Evolutionary conservation across 2,888 invertebrate species (phyloP), one percentile per base, ranked within the genome.

Genomic region (Sisyra terminalis): DNA sequence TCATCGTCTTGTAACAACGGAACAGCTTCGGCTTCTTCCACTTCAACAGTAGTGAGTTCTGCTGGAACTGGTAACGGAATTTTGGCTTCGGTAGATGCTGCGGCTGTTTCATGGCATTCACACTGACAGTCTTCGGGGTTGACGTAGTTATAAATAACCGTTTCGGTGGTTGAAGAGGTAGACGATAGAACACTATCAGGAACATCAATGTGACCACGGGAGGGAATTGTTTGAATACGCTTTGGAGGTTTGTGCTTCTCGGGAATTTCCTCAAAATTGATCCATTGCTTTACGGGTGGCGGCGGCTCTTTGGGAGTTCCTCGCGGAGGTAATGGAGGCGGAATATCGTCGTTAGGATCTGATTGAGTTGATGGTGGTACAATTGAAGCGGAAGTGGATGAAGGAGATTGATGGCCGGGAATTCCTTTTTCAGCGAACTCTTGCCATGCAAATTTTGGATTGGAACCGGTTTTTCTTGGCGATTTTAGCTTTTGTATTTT

Each of bases 111-210:
- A 63, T 87, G 87, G 56, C 87, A 87, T 63, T 87, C 86, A 64
- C 87, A 87, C 57, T 82, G 80, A 56, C 87, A 87, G 54, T 85
- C 84, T 57, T 86, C 86, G 4, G 87, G 86, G 60, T 85, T 84
- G 43, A 86, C 87, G 61, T 86, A 87, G 61, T 75, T 82, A 52
- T 78, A 77, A 49, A 78, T 70, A 32, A 72, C 68, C 46, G 63
- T 61, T 48, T 63, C 57, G 42, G 59, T 58, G 31, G 32, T 39
- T 29, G 11, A 10, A 34, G 39, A 11, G 41, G 42, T 48, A 43
- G 55, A 51, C 37, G 62, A 61, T 45, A 53, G 50, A 32, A 62
- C 64, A 37, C 62, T 60, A 32, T 67, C 64, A 14, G 64, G 54
- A 31, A 58, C 60, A 44, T 61, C 61, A 39, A 58, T 61, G 46